Conservation (phyloP, 2,113 vertebrate species). For the Ginglymostoma cirratum region DNA sequence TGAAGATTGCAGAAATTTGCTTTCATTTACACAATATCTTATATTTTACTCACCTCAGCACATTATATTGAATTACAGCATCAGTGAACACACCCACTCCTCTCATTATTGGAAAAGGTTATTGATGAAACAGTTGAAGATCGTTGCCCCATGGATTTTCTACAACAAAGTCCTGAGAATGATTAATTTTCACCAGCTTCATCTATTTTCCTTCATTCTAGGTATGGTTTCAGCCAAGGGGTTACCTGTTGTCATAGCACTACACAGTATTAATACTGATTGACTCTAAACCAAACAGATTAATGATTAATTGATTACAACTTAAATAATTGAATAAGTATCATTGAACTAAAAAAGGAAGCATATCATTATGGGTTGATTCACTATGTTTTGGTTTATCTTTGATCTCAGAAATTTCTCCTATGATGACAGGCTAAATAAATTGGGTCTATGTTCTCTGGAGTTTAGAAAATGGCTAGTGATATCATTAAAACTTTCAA, state of each 20-base stretch:
- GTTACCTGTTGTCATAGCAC: neutral
- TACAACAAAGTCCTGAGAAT: neutral
- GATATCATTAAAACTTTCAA: neutral
- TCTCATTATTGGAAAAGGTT: neutral
- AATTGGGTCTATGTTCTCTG: neutral
- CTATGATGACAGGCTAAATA: neutral
- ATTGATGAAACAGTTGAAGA: neutral
- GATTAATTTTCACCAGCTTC: neutral
- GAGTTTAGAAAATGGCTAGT: neutral
- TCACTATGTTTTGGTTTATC: neutral
- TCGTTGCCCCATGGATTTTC: neutral
- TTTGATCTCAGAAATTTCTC: neutral
- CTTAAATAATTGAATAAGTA: neutral
- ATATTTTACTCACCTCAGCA: neutral
- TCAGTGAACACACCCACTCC: neutral
- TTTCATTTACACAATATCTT: neutral
- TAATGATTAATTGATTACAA: constrained; percentile 13
- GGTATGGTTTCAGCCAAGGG: neutral
- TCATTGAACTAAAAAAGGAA: neutral
- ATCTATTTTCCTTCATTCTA: neutral
- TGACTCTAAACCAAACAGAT: neutral
- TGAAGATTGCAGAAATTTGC: neutral
- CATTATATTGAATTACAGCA: neutral
- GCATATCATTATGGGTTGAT: neutral
- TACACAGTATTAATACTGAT: neutral